Conservation (phyloP, 1,140 invertebrate genomes). For the Bombus polaris region DNA sequence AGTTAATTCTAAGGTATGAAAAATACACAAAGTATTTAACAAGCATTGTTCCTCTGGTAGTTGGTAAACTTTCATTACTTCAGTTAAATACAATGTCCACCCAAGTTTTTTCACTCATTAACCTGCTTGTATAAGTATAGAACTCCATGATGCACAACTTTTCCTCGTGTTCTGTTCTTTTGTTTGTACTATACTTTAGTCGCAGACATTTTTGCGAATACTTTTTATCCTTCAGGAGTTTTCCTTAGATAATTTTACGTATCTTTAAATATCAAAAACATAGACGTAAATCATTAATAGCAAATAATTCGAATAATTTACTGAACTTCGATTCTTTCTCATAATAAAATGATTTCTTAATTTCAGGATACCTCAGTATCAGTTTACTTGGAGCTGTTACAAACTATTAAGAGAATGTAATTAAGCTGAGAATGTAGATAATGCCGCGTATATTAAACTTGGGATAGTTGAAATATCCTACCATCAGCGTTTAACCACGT, state of each 20-base stretch:
- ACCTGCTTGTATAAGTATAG: not conserved
- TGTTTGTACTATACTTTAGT: no score
- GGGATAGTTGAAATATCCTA: slow-evolving; percentile 64
- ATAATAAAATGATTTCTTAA: slow-evolving; percentile 41
- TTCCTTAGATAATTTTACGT: no score
- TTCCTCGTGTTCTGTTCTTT: not conserved
- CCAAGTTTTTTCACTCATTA: slow-evolving; percentile 35
- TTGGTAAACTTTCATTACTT: slow-evolving; percentile 38
- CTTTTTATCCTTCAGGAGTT: no score
- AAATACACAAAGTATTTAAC: not conserved
- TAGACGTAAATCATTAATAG: not conserved
- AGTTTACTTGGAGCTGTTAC: slow-evolving; percentile 54
- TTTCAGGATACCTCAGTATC: slow-evolving; percentile 26
- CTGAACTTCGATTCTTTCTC: not conserved
- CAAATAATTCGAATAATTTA: not conserved
- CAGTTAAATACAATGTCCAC: slow-evolving; percentile 28
- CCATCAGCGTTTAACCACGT: slow-evolving; percentile 53
- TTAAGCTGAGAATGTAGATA: slow-evolving; percentile 73
- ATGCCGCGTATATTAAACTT: slow-evolving; percentile 67
- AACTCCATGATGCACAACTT: slow-evolving; percentile 19
- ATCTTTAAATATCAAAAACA: no score
- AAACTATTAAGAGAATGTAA: slow-evolving; percentile 74
- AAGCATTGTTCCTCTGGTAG: slow-evolving; percentile 10
- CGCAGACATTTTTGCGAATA: not conserved
- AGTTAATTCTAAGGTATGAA: slow-evolving; percentile 5